These are phyloP conservation scores for Lepus europaeus DNA, from an alignment of 2,113 vertebrate species.

Conservation along the genomic window DNA sequence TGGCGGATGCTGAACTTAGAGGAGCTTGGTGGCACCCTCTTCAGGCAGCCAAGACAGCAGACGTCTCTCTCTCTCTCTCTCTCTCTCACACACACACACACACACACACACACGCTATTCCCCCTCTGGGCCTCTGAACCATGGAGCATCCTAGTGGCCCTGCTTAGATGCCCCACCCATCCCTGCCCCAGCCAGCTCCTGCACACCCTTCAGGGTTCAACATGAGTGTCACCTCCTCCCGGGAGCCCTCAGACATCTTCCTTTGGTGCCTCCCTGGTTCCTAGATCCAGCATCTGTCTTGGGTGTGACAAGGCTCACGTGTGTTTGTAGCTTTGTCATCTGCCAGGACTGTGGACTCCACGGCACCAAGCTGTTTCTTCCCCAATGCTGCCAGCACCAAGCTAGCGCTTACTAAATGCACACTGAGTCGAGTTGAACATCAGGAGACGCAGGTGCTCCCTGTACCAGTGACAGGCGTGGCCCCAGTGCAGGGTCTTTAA, in stretches of 20 bases:
- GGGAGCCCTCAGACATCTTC: not conserved
- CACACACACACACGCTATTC: no score
- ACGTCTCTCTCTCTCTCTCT: no score
- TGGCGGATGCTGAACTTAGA: not conserved
- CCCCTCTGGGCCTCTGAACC: not conserved
- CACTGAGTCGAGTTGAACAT: not conserved
- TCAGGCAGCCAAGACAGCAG: not conserved
- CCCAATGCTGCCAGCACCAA: not conserved
- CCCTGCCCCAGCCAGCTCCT: not conserved
- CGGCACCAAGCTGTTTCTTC: not conserved
- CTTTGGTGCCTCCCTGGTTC: no score
- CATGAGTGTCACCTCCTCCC: not conserved
- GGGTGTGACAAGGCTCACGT: not conserved
- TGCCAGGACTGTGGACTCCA: fast-evolving
- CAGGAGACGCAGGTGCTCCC: not conserved
- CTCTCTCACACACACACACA: no score
- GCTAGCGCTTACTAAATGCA: not conserved
- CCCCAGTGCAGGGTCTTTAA: not conserved
- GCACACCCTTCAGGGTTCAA: not conserved
- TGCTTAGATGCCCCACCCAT: not conserved
- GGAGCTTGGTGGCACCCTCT: not conserved
- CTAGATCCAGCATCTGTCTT: not conserved
- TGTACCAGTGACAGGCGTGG: not conserved
- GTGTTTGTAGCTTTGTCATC: not conserved
- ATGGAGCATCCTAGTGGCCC: not conserved